Conservation (phyloP, 2,797 vertebrate genomes). For the Vespertilio murinus region DNA sequence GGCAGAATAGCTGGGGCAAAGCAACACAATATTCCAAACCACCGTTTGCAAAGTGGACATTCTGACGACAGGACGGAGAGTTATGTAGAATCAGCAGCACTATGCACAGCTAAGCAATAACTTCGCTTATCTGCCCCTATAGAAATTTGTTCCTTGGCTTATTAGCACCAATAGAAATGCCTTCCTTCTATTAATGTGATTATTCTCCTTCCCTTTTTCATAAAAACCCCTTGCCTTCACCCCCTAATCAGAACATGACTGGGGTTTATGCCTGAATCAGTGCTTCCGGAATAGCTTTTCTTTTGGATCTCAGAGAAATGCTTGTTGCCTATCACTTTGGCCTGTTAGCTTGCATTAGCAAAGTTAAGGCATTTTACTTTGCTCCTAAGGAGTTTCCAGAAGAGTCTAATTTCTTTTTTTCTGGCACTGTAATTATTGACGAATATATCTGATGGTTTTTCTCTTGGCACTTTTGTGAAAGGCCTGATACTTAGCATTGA, state of each 20-base stretch:
- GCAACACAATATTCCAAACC: background rate
- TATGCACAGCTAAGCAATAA: background rate
- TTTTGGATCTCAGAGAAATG: background rate
- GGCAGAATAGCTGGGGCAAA: background rate
- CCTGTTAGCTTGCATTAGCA: background rate
- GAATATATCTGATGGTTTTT: background rate
- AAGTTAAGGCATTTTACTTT: background rate
- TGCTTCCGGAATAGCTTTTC: background rate
- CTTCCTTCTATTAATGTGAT: background rate
- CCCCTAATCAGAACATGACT: background rate
- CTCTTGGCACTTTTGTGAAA: background rate
- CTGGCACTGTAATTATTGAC: background rate
- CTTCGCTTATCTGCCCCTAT: background rate
- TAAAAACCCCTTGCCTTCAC: background rate
- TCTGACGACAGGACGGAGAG: background rate
- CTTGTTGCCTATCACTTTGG: background rate
- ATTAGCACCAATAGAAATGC: background rate
- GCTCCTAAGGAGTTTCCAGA: background rate
- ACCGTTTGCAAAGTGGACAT: background rate
- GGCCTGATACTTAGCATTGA: background rate
- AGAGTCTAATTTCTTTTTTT: background rate
- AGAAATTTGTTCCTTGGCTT: background rate
- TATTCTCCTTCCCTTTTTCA: background rate
- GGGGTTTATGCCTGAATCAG: background rate
- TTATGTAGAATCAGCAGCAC: background rate